A percentile compares a stretch with the other conserved stretches of the same genome.
Conservation (phyloP, 2,888 invertebrate species). For the Catonia carolina region DNA sequence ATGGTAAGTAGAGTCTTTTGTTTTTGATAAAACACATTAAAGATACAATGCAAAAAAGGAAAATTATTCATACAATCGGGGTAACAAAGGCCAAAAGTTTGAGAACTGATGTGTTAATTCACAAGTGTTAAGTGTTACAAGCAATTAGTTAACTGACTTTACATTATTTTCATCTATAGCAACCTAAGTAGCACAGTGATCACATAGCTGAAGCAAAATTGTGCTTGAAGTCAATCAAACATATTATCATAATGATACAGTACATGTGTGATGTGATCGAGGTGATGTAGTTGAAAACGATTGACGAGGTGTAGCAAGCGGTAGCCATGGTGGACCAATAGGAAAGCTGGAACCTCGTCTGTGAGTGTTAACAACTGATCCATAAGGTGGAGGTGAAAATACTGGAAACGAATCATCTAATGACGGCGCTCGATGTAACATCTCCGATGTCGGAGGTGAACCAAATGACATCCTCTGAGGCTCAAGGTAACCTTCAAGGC, state of each 20-base stretch:
- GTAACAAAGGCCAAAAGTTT: no score
- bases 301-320: conserved; percentile 53
- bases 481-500: conserved; percentile 79
- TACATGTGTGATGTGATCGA: conserved; percentile 90
- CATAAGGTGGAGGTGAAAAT: conserved; percentile 73
- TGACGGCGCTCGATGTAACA: conserved; percentile 53
- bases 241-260: conserved; percentile 39
- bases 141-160: no score
- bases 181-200: no score
- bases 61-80: no score
- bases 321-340: conserved; percentile 40
- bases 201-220: no score
- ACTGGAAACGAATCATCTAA: conserved; percentile 80
- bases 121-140: no score
- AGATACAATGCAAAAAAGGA: no score
- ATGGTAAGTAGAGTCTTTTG: no score
- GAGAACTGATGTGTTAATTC: no score
- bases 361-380: conserved; percentile 39
- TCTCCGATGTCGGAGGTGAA: conserved; percentile 67
- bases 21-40: no score
- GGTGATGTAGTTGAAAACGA: conserved; percentile 72
- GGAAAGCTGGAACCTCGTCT: conserved; percentile 43
- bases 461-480: conserved; percentile 74
- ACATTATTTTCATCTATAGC: no score
- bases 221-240: no score